Evolutionary conservation across 2,113 vertebrate species (phyloP).

Genomic region (Onychostoma macrolepis): DNA sequence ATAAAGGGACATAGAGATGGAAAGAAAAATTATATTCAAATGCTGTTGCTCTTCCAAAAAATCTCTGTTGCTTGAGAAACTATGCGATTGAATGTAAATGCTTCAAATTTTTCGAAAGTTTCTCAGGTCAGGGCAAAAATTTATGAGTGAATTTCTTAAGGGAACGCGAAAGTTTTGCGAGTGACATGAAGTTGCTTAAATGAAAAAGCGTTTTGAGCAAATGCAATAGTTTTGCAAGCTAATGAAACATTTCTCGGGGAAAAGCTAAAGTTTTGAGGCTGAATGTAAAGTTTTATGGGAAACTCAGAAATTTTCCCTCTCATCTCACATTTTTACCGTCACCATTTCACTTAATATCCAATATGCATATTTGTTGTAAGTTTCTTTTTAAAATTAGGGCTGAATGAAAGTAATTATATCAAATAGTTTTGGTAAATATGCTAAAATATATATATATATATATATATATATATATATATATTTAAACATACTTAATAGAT

Average conservation of each 20-base stretch:
- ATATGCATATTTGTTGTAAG: not conserved
- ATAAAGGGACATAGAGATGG: not conserved
- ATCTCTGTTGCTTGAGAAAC: not conserved
- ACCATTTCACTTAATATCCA: not conserved
- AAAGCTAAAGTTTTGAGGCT: too few relatives aligned
- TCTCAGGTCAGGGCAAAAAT: not conserved
- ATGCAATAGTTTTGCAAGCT: too few relatives aligned
- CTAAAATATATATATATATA: too few relatives aligned
- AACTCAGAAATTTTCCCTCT: too few relatives aligned
- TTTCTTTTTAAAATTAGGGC: not conserved
- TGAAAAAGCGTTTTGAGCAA: too few relatives aligned
- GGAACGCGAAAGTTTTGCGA: not conserved
- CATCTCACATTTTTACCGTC: too few relatives aligned
- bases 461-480: too few relatives aligned
- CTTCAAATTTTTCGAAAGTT: not conserved
- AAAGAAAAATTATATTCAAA: not conserved
- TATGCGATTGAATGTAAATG: not conserved
- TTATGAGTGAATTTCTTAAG: too few relatives aligned
- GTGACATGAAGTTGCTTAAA: too few relatives aligned
- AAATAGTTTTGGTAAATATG: not conserved
- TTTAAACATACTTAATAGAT: not conserved
- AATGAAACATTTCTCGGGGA: rapidly evolving
- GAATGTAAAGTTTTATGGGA: too few relatives aligned
- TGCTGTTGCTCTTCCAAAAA: not conserved
- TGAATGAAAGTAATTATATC: not conserved